Evolutionary conservation across 2,113 vertebrate genomes (phyloP), one percentile per base, ranked within the genome.

Genomic region (Bambusicola thoracicus): DNA sequence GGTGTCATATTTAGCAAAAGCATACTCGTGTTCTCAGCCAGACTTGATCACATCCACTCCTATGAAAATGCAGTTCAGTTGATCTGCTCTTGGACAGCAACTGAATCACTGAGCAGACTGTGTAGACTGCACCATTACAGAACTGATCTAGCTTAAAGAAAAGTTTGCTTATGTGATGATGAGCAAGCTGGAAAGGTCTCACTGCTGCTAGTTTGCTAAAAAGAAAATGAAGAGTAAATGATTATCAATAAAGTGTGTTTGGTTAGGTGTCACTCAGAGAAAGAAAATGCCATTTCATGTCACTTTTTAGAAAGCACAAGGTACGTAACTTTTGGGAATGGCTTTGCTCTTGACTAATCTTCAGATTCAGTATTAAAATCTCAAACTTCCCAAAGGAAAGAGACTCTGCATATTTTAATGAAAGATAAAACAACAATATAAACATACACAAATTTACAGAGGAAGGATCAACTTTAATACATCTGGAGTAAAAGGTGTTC

Each of bases 401-500:
- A 98, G 97, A 98, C 98, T 98, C 96, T 97, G 97, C 94, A 97
- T 98, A 95, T 97, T 98, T 98, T 98, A 98, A 98, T 98, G 98
- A 98, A 98, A 98, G 98, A 97, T 97, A 98, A 98, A 98, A 97
- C 97, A 98, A 97, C 97, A 97, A 98, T 98, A 98, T 97, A 98
- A 98, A 98, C 98, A 97, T 98, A 98, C 98, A 98, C 96, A 97
- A 96, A 98, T 96, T 98, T 98, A 99, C 98, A 99, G 98, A 99
- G 98, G 98, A 98, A 98, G 98, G 97, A 97, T 97, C 98, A 98
- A 98, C 96, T 98, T 98, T 99, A 98, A 98, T 99, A 99, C 98
- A 99, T 98, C 97, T 97, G 98, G 98, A 99, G 96, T 99, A 98
- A 99, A 99, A 98, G 98, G 98, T 98, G 98, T 98, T 98, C 93